These are phyloP conservation scores for Tachyglossus aculeatus DNA, from an alignment of 2,797 vertebrate genomes.

Conservation along the genomic window DNA sequence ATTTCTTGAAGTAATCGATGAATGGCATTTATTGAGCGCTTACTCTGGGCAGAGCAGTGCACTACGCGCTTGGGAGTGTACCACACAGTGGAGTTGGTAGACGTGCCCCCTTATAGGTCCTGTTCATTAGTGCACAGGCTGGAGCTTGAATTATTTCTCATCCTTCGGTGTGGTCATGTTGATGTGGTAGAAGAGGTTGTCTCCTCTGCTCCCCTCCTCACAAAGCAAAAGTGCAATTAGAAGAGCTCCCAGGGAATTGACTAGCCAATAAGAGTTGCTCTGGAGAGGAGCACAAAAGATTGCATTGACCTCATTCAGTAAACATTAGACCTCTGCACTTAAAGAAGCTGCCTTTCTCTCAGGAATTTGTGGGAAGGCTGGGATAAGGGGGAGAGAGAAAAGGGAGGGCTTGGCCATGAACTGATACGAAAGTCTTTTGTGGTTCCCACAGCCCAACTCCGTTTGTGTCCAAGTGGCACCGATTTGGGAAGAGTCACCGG, in stretches of 20 bases:
- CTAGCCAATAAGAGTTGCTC: constrained; percentile 24
- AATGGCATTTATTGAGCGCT: too few species aligned
- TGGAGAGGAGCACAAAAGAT: constrained; percentile 47
- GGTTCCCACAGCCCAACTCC: constrained; percentile 51
- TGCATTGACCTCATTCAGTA: constrained; percentile 57
- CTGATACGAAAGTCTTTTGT: constrained; percentile 28
- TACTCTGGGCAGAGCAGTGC: too few species aligned
- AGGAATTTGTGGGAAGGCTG: too few species aligned
- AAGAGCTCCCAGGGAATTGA: constrained; percentile 1
- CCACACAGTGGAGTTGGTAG: too few species aligned
- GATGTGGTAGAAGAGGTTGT: neutral
- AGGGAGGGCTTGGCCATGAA: too few species aligned
- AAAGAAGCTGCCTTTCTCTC: constrained; percentile 42
- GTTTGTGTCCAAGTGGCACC: constrained; percentile 57
- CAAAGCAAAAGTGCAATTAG: constrained; percentile 31
- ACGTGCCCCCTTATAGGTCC: too few species aligned
- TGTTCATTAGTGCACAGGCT: too few species aligned
- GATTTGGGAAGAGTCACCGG: constrained; percentile 61
- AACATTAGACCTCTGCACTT: constrained; percentile 35
- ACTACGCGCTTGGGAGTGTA: too few species aligned
- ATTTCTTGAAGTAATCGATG: too few species aligned
- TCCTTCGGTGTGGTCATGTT: neutral
- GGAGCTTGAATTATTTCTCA: neutral
- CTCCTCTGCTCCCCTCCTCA: neutral
- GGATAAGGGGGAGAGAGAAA: too few species aligned